These are phyloP conservation scores for Dendrolimus houi DNA, from an alignment of 2,888 invertebrate genomes.

Conservation along the genomic window DNA sequence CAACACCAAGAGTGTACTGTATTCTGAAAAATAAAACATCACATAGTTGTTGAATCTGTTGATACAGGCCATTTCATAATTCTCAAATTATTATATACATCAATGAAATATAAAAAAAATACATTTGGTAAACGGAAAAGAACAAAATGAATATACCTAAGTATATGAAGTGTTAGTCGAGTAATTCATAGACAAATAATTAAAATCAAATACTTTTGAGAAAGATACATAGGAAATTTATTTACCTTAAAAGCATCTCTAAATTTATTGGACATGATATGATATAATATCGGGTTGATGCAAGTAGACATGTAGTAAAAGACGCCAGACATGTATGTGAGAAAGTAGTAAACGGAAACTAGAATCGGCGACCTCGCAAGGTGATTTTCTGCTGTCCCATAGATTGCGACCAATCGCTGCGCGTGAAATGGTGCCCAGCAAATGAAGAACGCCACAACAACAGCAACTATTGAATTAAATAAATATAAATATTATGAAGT, in stretches of 20 bases:
- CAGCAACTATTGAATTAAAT: slow-evolving; percentile 79
- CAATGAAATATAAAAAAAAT: no score
- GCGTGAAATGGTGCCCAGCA: slow-evolving; percentile 97
- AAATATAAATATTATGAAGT: no score
- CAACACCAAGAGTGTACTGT: slow-evolving; percentile 72
- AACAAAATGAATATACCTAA: no score
- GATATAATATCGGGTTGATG: slow-evolving; percentile 94
- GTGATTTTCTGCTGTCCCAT: slow-evolving; percentile 74
- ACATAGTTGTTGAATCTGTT: not conserved
- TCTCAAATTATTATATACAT: no score
- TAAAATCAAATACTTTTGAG: slow-evolving; percentile 82
- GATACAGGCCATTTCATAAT: no score
- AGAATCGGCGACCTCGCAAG: slow-evolving; percentile 55
- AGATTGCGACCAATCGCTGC: slow-evolving; percentile 88
- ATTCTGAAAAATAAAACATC: slow-evolving; percentile 60
- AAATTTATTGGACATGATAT: slow-evolving; percentile 96
- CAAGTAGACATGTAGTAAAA: slow-evolving; percentile 95
- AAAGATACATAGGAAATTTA: slow-evolving; percentile 3
- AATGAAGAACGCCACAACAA: slow-evolving; percentile 92
- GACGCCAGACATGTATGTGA: slow-evolving; percentile 91
- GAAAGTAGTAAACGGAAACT: slow-evolving; percentile 78
- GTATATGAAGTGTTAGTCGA: slow-evolving; percentile 8
- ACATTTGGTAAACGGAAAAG: no score
- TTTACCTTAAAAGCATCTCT: slow-evolving; percentile 93
- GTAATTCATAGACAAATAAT: slow-evolving; percentile 1